Conservation (phyloP, 2,113 vertebrate genomes). For the Cinclus mexicanus region DNA sequence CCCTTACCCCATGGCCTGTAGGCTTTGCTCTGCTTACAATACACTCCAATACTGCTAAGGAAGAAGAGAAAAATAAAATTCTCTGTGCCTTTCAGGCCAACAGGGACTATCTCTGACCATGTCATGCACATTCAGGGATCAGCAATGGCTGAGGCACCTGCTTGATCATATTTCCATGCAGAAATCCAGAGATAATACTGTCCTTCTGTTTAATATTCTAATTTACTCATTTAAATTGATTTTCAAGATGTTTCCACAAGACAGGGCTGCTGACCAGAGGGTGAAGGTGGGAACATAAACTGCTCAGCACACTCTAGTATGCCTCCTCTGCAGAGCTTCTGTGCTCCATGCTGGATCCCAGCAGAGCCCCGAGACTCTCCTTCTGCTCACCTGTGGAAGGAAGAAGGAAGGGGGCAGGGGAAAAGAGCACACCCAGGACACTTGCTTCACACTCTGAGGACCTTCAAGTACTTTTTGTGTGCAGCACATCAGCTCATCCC, state of each 20-base stretch:
- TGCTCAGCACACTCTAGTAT: too few species aligned
- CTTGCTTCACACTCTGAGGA: neutral
- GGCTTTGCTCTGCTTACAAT: neutral
- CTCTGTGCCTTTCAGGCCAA: neutral
- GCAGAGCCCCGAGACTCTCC: rapidly evolving
- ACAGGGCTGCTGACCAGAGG: neutral
- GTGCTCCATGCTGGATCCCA: rapidly evolving
- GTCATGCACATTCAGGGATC: rapidly evolving
- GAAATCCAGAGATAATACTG: neutral
- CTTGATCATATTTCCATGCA: neutral
- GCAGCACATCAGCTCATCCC: neutral
- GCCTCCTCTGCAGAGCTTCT: neutral
- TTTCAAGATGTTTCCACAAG: neutral
- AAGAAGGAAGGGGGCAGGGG: neutral
- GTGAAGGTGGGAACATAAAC: neutral
- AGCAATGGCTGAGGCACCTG: neutral
- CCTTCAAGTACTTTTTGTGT: neutral
- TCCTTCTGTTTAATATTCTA: neutral
- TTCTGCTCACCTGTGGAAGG: neutral
- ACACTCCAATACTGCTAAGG: neutral
- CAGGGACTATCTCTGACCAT: neutral
- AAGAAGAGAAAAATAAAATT: neutral
- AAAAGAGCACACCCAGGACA: neutral
- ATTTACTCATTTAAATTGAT: neutral
- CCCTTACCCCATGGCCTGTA: neutral